Conservation (phyloP, 1,140 invertebrate species). For the Pseudobourletiella spinata region DNA sequence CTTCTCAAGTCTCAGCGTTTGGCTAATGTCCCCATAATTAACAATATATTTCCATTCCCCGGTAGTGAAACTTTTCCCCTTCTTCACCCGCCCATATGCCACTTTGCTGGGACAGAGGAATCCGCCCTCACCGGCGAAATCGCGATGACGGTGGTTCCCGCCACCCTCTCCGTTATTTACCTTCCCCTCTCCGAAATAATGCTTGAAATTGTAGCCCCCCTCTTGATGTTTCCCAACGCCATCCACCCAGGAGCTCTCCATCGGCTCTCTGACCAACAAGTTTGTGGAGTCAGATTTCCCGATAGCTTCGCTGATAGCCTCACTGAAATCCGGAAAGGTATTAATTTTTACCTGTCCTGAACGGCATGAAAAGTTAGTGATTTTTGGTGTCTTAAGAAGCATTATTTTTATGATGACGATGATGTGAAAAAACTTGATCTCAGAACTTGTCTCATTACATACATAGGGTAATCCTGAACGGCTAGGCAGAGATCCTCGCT, state of each 20-base stretch:
- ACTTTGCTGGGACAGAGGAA: conserved; percentile 69
- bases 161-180: conserved; percentile 38
- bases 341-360: too few species aligned
- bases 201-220: conserved; percentile 48
- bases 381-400: too few species aligned
- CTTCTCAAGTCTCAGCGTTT: conserved; percentile 72
- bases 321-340: too few species aligned
- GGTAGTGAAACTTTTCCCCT: conserved; percentile 61
- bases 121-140: conserved; percentile 51
- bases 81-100: conserved; percentile 70
- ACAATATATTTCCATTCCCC: conserved; percentile 81
- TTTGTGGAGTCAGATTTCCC: conserved; percentile 56
- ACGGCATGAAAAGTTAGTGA: too few species aligned
- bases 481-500: conserved; percentile 64
- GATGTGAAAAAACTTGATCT: too few species aligned
- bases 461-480: conserved; percentile 66
- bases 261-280: conserved; percentile 48
- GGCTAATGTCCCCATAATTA: conserved; percentile 74
- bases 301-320: conserved; percentile 65
- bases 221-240: conserved; percentile 50
- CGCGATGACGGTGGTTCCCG: conserved; percentile 41
- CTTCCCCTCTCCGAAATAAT: conserved; percentile 45
- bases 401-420: too few species aligned
- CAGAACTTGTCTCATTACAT: too few species aligned
- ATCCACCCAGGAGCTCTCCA: conserved; percentile 43